Base-by-base conservation (phyloP, 2,797 vertebrate species). In the Melanitta fusca region DNA sequence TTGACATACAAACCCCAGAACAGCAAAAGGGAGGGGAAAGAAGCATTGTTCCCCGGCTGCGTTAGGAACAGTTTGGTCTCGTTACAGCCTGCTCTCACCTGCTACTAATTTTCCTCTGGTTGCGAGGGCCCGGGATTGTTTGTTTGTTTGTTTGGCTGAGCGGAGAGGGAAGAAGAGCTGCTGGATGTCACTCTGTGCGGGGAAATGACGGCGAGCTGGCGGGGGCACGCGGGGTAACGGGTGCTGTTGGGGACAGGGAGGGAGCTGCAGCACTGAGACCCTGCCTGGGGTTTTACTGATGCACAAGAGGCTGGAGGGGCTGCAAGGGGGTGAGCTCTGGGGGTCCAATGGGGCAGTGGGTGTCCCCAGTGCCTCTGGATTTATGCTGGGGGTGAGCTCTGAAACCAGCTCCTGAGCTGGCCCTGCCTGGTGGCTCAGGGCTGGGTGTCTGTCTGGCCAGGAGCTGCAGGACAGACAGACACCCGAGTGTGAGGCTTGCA, bases 41-140 rank as follows among this genome's bases (percentile, higher is more conserved):
- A 82, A 84, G 27, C 0, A 3, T 79, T 91, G 56, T 81, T 96
- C 72, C 80, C 10, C 28, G 85, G 51, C 45, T 82, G 11, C 32
- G 6, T 84, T 81, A 87, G 77, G 70, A 95, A 83, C 54, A 86
- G 65, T 95, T 95, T 90, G 71, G 30, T 92, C 89, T 96, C 91
- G 80, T 97, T 95, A 96, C 93, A 94, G 87, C 78, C 69, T 72
- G 83, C 65, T 97, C 89, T 95, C 95, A 96, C 96, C 96, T 96
- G 97, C 88, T 95, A 88, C 93, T 96, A 92, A 97, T 97, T 97
- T 97, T 93, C 80, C 49, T 91, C 78, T 93, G 70, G 22, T 96
- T 96, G 65, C 8, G 18, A 93, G 91, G 85, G 81, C 83, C 53
- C 24, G 14, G 36, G 60, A 87, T 80, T n/a, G 70, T 88, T 91